These are phyloP conservation scores for Acromyrmex echinatior DNA, from an alignment of 1,140 invertebrate species.

Conservation along the genomic window DNA sequence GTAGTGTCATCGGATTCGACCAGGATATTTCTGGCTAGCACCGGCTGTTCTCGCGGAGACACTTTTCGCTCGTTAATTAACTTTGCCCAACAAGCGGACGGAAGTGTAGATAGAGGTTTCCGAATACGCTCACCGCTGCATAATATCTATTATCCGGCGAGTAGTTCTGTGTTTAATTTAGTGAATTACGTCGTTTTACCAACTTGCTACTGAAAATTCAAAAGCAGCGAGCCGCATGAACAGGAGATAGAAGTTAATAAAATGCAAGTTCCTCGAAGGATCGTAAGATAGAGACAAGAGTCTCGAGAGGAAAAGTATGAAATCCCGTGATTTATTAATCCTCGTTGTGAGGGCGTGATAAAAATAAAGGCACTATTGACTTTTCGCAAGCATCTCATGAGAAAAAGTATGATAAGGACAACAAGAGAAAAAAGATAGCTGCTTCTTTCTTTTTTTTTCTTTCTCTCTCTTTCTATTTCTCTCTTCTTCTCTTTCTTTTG, in stretches of 20 bases:
- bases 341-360: not conserved
- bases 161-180: conserved; percentile 51
- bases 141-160: conserved; percentile 54
- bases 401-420: not conserved
- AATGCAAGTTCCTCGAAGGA: conserved; percentile 8
- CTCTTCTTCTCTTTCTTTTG: not conserved
- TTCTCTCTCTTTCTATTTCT: not conserved
- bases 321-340: not conserved
- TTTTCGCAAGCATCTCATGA: not conserved
- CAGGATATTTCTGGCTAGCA: conserved; percentile 25
- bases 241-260: conserved; percentile 38
- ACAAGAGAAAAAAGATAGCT: not conserved
- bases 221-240: not conserved
- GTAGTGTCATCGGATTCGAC: conserved; percentile 14
- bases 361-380: conserved; percentile 10
- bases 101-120: conserved; percentile 17
- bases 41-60: conserved; percentile 5
- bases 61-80: conserved; percentile 58
- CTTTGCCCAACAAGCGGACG: conserved; percentile 33
- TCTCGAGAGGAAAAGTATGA: not conserved
- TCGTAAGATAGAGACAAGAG: not conserved
- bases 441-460: not conserved
- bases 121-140: conserved; percentile 45
- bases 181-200: conserved; percentile 45
- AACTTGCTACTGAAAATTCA: not conserved